Conservation (phyloP, 2,113 vertebrate genomes). For the Ornithorhynchus anatinus region DNA sequence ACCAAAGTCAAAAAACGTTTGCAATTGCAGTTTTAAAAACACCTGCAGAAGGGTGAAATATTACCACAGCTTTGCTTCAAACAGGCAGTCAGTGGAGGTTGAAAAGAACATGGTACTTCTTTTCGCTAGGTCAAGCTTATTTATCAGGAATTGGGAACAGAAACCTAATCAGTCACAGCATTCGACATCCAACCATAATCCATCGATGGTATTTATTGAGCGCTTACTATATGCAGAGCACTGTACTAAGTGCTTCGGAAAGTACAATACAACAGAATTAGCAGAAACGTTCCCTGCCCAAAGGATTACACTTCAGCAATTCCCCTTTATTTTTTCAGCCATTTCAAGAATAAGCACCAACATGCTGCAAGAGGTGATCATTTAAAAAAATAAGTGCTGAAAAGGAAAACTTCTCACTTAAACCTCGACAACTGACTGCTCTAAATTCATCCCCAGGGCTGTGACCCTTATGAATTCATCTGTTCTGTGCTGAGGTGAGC, state of each 20-base stretch:
- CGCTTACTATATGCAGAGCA: too few relatives aligned
- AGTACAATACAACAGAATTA: too few relatives aligned
- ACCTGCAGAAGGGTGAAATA: neutral
- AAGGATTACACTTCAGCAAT: neutral
- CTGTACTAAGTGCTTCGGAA: too few relatives aligned
- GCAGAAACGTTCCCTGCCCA: too few relatives aligned
- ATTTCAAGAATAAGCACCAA: neutral
- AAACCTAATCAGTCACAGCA: neutral
- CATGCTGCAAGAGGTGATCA: neutral
- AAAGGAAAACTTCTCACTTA: too few relatives aligned
- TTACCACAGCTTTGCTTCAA: neutral
- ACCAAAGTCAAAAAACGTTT: neutral
- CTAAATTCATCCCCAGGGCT: too few relatives aligned
- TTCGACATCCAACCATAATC: too few relatives aligned
- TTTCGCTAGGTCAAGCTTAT: neutral
- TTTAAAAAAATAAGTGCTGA: too few relatives aligned
- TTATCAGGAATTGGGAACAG: neutral
- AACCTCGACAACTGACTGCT: too few relatives aligned
- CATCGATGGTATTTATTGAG: too few relatives aligned
- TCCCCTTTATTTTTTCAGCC: neutral
- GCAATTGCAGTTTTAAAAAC: neutral
- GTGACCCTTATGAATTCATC: too few relatives aligned
- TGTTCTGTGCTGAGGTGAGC: too few relatives aligned
- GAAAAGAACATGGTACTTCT: neutral
- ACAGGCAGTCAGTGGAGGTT: neutral